These are phyloP conservation scores for Phalacrocorax carbo DNA, from an alignment of 2,113 vertebrate genomes.

Conservation along the genomic window DNA sequence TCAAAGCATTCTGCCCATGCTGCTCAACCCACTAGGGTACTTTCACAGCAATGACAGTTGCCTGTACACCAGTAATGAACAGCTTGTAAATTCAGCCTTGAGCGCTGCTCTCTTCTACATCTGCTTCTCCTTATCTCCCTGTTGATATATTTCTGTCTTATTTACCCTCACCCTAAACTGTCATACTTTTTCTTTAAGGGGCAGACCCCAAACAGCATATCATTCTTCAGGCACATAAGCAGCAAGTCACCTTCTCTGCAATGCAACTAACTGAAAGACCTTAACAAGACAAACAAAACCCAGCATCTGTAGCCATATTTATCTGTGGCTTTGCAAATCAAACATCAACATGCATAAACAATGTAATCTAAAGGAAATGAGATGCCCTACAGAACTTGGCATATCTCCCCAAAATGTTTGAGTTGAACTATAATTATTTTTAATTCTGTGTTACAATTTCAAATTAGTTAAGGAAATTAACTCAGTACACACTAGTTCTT, in stretches of 20 bases:
- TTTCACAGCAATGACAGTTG: not conserved
- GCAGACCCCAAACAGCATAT: not conserved
- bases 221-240: not conserved
- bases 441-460: not conserved
- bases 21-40: not conserved
- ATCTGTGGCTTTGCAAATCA: not conserved
- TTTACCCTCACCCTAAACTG: not conserved
- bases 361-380: not conserved
- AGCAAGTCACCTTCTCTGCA: not conserved
- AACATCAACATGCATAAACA: not conserved
- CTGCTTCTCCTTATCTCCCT: not conserved
- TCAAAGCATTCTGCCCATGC: not conserved
- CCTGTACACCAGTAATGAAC: not conserved
- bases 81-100: constrained; percentile 4
- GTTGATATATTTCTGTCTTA: not conserved
- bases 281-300: not conserved
- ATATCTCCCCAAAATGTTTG: not conserved
- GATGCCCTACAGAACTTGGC: not conserved
- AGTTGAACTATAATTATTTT: not conserved
- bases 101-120: not conserved
- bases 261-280: not conserved
- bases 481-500: not conserved
- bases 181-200: not conserved
- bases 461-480: not conserved
- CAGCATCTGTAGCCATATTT: not conserved